Evolutionary conservation across 2,113 vertebrate genomes (phyloP).

Genomic region (Anarhynchus alexandrinus): DNA sequence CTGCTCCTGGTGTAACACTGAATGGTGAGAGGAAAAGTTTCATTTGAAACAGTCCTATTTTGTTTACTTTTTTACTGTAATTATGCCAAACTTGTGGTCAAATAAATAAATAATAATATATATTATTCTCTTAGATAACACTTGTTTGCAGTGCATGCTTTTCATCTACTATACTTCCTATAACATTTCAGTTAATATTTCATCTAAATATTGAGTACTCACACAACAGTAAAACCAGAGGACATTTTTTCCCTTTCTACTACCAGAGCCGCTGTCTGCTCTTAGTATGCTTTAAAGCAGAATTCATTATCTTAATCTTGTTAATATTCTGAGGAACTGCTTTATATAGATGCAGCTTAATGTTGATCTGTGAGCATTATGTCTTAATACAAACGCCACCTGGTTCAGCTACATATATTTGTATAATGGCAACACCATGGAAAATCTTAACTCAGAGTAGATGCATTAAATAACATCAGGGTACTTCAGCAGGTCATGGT

Average conservation of each 20-base stretch:
- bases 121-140: background rate
- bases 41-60: background rate
- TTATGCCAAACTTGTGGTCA: background rate
- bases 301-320: background rate
- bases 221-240: background rate
- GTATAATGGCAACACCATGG: background rate
- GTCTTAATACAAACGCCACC: slow-evolving; percentile 15
- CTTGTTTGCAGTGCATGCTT: background rate
- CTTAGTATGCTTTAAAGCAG: background rate
- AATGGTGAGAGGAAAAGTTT: background rate
- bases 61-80: background rate
- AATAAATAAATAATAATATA: background rate
- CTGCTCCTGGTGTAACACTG: background rate
- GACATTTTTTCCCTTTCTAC: fast-evolving
- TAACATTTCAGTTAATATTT: background rate
- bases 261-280: background rate
- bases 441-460: slow-evolving; percentile 7
- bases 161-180: background rate
- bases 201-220: background rate
- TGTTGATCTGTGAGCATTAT: background rate
- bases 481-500: background rate
- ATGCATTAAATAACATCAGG: background rate
- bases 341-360: background rate
- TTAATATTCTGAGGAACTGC: background rate
- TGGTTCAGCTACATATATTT: background rate